Base-by-base conservation (phyloP, 2,797 vertebrate genomes). In the Typhlichthys eigenmanni region DNA sequence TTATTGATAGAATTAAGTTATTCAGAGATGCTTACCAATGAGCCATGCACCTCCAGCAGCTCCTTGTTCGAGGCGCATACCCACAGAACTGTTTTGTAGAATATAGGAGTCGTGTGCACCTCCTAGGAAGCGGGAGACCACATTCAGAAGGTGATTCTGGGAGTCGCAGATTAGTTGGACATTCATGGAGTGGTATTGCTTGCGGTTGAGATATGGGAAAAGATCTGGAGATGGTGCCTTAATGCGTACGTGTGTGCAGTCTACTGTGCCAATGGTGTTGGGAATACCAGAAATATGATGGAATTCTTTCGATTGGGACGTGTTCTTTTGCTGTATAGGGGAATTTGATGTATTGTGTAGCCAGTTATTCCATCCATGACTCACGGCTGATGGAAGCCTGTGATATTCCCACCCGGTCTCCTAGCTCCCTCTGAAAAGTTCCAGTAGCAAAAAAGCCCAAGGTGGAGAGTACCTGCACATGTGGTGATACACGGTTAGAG, bases 1-100 rank as follows among this genome's bases (percentile, higher is more conserved):
- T 49, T 60, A n/a, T 63, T 69, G 34, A 13, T 50, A 38, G 32
- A 69, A 19, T 19, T 19, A 72, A 24, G 59, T 70, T 69, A 71
- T 50, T 66, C 34, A 52, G 45, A 52, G 52, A 69, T 64, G 48
- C 19, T 17, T 66, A 62, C 12, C 60, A 60, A 60, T 68, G 49
- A 72, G 52, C 46, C 58, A 43, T 63, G 53, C 3, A 2, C 61
- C 34, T 34, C 34, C 47, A 54, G 16, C 55, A 57, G 52, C 54
- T 48, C 34, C 34, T 34, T 34, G 34, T 34, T 34, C 7, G 34
- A 7, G 34, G 34, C 34, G 34, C 7, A 34, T 34, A 34, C 34
- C 34, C 34, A 34, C 7, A 34, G 7, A 7, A 34, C 34, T 34
- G 34, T 34, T 34, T 6, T 34, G 34, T 34, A 34, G 7, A 5